These are phyloP conservation scores for Xylocopa sonorina DNA, from an alignment of 1,140 invertebrate genomes.

Conservation along the genomic window DNA sequence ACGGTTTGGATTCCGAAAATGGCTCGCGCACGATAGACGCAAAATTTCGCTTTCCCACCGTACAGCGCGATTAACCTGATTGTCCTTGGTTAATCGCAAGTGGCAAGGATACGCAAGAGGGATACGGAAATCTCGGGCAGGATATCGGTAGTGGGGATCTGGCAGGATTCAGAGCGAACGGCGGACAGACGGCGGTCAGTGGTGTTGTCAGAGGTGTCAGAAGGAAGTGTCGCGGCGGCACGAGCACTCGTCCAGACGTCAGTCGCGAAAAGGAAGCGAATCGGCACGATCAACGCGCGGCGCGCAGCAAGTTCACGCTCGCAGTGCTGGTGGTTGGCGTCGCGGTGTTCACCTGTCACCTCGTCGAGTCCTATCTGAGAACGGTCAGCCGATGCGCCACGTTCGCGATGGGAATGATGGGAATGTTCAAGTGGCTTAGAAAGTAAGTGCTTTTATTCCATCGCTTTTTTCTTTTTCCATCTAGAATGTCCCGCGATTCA, in stretches of 20 bases:
- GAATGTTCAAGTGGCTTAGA: constrained; percentile 73
- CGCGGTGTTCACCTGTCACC: constrained; percentile 46
- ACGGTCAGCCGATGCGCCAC: constrained; percentile 40
- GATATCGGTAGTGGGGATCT: constrained; percentile 26
- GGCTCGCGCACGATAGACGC: too few relatives aligned
- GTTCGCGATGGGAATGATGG: constrained; percentile 72
- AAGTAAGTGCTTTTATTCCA: constrained; percentile 69
- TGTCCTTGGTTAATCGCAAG: too few relatives aligned
- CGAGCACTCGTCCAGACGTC: neutral
- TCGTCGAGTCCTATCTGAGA: constrained; percentile 21
- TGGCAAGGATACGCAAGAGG: neutral
- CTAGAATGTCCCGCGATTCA: too few relatives aligned
- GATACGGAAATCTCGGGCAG: neutral
- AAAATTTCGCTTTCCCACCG: too few relatives aligned
- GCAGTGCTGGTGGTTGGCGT: constrained; percentile 22
- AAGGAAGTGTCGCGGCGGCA: constrained; percentile 34
- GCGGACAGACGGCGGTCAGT: constrained; percentile 4
- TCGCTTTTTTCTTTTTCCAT: neutral
- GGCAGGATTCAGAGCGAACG: neutral
- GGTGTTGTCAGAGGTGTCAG: constrained; percentile 30
- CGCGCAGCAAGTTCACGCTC: constrained; percentile 45
- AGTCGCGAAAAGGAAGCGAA: constrained; percentile 52
- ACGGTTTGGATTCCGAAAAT: too few relatives aligned
- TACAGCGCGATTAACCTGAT: too few relatives aligned
- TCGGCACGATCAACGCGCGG: constrained; percentile 1